Evolutionary conservation across 1,140 invertebrate species (phyloP).

Genomic region (Marisa cornuarietis): DNA sequence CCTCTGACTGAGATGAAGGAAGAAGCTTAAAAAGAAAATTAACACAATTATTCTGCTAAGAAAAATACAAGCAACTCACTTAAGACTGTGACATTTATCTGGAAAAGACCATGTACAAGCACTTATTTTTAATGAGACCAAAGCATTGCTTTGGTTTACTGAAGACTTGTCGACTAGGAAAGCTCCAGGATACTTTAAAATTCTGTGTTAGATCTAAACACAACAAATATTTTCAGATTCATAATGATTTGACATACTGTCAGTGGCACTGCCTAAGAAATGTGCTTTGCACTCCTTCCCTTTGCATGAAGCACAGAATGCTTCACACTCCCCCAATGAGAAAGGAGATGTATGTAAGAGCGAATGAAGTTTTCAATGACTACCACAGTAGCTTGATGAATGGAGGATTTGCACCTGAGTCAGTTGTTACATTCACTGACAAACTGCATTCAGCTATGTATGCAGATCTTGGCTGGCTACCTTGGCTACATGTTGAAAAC

Average conservation of each 20-base stretch:
- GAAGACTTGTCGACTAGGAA: too few species aligned
- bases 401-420: constrained; percentile 6
- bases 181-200: too few species aligned
- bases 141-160: too few species aligned
- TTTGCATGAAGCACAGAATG: not conserved
- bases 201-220: too few species aligned
- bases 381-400: constrained; percentile 1
- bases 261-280: not conserved
- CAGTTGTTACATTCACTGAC: not conserved
- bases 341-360: not conserved
- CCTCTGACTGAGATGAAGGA: too few species aligned
- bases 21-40: too few species aligned
- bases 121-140: too few species aligned
- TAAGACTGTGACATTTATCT: too few species aligned
- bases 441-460: constrained; percentile 14
- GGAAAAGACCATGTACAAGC: too few species aligned
- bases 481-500: constrained; percentile 27
- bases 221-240: too few species aligned
- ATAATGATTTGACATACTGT: not conserved
- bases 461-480: constrained; percentile 13
- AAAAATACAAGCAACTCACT: too few species aligned
- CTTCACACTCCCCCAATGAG: not conserved
- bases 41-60: too few species aligned
- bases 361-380: not conserved
- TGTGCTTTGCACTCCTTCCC: not conserved